Base-by-base conservation (phyloP, 2,797 vertebrate genomes). In the Chelidonichthys spinosus region DNA sequence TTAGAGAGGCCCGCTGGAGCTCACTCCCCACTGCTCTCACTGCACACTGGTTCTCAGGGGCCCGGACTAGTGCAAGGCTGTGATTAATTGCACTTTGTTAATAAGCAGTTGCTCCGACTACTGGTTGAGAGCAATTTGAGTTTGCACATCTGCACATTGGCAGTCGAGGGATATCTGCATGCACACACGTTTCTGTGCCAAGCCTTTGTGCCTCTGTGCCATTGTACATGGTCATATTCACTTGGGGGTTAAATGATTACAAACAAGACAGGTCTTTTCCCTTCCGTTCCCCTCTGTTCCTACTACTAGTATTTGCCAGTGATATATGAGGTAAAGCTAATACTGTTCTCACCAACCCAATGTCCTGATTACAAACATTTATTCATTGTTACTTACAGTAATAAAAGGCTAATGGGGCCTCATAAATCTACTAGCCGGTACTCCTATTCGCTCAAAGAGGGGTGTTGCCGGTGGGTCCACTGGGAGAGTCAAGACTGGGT, bases 341-440 rank as follows among this genome's bases (percentile, higher is more conserved):
- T 90, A 92, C 79, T 91, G 79, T 93, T 90, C 87, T 93, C 90
- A 89, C 85, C 78, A 89, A 89, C 87, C 87, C 88, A 90, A 86
- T 90, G 90, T 92, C 78, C 90, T 90, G 90, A 93, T 94, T 93
- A 93, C 89, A 92, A 92, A 93, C 89, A 93, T 93, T 95, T 93
- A 93, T 92, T 95, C 92, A 94, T 88, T 89, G 91, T 92, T 93
- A 92, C 89, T 92, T 93, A 89, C 80, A 84, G 89, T 92, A 92
- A 93, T 94, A 93, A 94, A 92, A 85, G 72, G 88, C 65, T 95
- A 94, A 94, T 94, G 87, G 83, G 68, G 69, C 79, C 84, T 84
- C 91, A 90, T 95, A 92, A 93, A 94, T 94, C 85, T 81, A 74
- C 67, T 14, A 6, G 47, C 58, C 61, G 55, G 47, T 75, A 64